Evolutionary conservation across 2,797 vertebrate species (phyloP).

Genomic region (Atherinosoma microstoma): DNA sequence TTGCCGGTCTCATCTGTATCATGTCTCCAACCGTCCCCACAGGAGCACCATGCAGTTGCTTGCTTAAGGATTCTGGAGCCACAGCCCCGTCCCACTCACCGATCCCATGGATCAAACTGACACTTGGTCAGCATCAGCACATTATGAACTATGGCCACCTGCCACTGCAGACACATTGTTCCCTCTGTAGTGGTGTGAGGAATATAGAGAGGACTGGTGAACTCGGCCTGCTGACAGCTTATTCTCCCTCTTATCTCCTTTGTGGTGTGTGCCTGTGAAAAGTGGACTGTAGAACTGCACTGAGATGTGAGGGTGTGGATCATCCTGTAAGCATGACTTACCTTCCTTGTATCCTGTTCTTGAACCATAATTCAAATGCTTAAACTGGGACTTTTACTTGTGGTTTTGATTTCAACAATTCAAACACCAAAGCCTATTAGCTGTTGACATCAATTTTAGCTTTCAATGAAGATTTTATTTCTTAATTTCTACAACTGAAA

Average conservation of each 20-base stretch:
- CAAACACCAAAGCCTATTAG: background rate
- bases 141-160: conserved; percentile 89
- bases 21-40: conserved; percentile 80
- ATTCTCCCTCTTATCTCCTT: conserved; percentile 80
- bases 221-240: conserved; percentile 75
- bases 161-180: conserved; percentile 87
- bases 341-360: conserved; percentile 38
- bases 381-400: background rate
- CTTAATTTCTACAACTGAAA: background rate
- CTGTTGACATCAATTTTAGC: conserved; percentile 4
- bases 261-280: conserved; percentile 65
- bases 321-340: conserved; percentile 39
- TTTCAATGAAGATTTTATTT: conserved; percentile 2
- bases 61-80: conserved; percentile 83
- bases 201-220: conserved; percentile 81
- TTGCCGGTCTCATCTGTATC: conserved; percentile 85
- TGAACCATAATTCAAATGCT: conserved; percentile 47
- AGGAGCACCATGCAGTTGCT: conserved; percentile 76
- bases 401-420: background rate
- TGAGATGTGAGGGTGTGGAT: conserved; percentile 62
- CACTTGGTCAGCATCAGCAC: conserved; percentile 90
- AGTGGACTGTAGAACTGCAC: conserved; percentile 61
- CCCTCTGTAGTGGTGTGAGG: conserved; percentile 88
- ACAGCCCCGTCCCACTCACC: conserved; percentile 77
- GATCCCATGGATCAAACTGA: conserved; percentile 84